phyloP scores from a whole-genome alignment of 2,797 vertebrate genomes.

The Chiloscyllium punctatum region DNA sequence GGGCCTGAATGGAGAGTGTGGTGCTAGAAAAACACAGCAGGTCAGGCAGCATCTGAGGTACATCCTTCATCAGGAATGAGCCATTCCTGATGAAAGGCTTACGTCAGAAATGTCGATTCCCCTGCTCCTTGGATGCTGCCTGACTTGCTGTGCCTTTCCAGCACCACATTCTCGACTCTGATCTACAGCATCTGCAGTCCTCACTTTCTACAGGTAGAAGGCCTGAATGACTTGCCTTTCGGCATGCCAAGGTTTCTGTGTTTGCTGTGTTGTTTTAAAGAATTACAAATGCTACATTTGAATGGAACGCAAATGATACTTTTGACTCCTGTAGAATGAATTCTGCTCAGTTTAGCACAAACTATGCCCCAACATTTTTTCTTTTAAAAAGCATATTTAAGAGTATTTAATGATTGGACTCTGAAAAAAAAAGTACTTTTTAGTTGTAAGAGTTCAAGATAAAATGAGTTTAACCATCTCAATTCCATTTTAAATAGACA shows the following conservation, averaged over 20 bases:
- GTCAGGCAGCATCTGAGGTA: no score
- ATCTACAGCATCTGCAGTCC: no score
- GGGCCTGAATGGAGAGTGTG: neutral
- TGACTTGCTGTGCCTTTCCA: no score
- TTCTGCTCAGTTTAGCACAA: neutral
- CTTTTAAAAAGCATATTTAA: neutral
- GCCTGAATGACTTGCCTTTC: neutral
- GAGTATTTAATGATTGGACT: neutral
- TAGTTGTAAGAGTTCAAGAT: neutral
- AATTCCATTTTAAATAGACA: no score
- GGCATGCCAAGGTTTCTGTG: neutral
- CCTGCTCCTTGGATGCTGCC: no score
- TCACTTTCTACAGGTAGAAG: no score
- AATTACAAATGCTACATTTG: neutral
- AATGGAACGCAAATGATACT: neutral
- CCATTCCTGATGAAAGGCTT: no score
- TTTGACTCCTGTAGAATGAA: neutral
- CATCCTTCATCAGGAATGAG: no score
- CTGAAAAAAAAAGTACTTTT: neutral
- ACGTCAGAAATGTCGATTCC: no score
- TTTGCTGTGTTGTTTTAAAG: neutral
- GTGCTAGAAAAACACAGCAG: no score
- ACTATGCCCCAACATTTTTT: neutral
- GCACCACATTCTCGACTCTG: no score
- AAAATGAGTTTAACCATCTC: neutral